These are phyloP conservation scores for Coenonympha glycerion DNA, from an alignment of 2,888 invertebrate genomes.

Conservation along the genomic window DNA sequence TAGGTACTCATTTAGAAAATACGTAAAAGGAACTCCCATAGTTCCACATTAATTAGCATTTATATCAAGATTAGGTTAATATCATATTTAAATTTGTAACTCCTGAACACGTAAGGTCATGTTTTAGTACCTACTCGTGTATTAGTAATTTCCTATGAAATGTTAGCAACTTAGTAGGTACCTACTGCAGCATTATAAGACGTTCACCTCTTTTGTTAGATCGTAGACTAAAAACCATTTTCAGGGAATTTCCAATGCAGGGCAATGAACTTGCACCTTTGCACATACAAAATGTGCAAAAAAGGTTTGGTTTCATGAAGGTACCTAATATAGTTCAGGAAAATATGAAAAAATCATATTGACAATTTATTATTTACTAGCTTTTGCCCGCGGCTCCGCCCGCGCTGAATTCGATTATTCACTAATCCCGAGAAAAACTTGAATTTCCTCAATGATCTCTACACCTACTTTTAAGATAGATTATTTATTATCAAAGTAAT, in stretches of 20 bases:
- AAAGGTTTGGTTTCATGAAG: no score
- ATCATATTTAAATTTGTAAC: conserved; percentile 11
- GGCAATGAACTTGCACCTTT: neutral
- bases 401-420: no score
- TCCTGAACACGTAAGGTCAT: conserved; percentile 17
- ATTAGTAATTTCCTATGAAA: conserved; percentile 15
- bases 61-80: conserved; percentile 17
- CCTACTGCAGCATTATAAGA: conserved; percentile 3
- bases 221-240: conserved; percentile 9
- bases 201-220: conserved; percentile 8
- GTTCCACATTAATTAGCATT: conserved; percentile 5
- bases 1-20: neutral
- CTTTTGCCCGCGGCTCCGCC: no score
- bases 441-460: no score
- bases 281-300: no score
- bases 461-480: no score
- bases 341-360: no score
- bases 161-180: neutral
- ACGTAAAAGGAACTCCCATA: neutral
- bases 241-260: conserved; percentile 8
- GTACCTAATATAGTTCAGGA: no score
- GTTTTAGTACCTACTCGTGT: no score
- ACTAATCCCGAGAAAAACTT: no score
- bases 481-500: no score
- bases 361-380: no score